Base-by-base conservation (phyloP, 1,140 invertebrate genomes). In the Sycophila sp. region DNA sequence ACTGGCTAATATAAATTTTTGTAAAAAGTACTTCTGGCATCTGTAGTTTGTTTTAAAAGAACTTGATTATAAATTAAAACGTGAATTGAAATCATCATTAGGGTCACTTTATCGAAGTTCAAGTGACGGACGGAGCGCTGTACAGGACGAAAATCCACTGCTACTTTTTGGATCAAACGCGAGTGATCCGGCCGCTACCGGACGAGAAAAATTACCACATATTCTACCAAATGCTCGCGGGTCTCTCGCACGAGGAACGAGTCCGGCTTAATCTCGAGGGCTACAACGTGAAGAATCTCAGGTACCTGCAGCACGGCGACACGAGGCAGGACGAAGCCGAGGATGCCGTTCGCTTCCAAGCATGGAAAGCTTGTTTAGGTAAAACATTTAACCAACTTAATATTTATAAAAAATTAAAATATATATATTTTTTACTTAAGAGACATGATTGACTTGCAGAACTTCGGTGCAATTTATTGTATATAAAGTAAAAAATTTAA, bases 191-290 rank as follows among this genome's bases (percentile, higher is more conserved):
- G 30, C 94, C 94, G 5, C 86, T 95, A 72, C 88, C 92, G 8
- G 92, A 93, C 78, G 96, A 98, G 85, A 96, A 96, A 78, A 98
- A 98, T 86, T 98, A 97, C 82, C 96, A 98, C 80, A 97, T 98
- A 80, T 98, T 98, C 87, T 98, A 98, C 87, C 96, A 98, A 87
- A 94, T 98, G 93, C 87, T 98, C 26, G 95, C 95, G 15, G 96
- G 96, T 4, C 88, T 98, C 1, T 92, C 92, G 13, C 84, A 90
- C 51, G 96, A 98, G 75, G 96, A 98, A 85, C 89, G 95, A 88
- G 89, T 90, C 0, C 94, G 94, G 85, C 87, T 97, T 2, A 93
- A 95, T 78, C 85, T 97, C 34, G 94, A 96, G 77, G 94, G 94
- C 4, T 95, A 94, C 79, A 91, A 91, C 40, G 87, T 94, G 1